A percentile compares a stretch with the other conserved stretches of the same genome.
Evolutionary conservation across 1,140 invertebrate species (phyloP).

Genomic region (Rhagoletis pomonella): DNA sequence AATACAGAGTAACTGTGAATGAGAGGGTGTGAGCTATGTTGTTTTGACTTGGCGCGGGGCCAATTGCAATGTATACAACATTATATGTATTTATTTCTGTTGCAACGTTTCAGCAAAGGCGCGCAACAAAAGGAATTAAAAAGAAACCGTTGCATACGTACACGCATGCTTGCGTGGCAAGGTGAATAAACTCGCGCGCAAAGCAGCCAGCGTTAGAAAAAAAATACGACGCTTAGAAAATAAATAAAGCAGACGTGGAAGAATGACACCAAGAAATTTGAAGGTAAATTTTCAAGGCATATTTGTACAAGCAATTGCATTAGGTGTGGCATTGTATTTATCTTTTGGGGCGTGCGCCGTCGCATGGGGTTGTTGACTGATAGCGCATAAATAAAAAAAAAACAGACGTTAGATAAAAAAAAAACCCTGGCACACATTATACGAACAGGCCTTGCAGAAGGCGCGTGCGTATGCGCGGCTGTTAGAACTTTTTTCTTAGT

Average conservation of each 20-base stretch:
- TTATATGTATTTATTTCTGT: not conserved
- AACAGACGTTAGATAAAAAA: slow-evolving; percentile 26
- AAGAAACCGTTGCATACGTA: slow-evolving; percentile 42
- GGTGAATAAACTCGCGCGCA: slow-evolving; percentile 43
- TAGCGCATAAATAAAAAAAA: slow-evolving; percentile 24
- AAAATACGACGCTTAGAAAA: slow-evolving; percentile 23
- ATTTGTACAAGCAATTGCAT: not conserved
- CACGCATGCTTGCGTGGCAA: not conserved
- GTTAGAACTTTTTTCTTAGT: not conserved
- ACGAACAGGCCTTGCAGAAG: not conserved
- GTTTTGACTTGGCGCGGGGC: slow-evolving; percentile 23
- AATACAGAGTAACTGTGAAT: not conserved
- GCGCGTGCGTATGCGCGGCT: not conserved
- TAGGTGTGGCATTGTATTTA: slow-evolving; percentile 3
- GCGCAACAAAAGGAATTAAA: slow-evolving; percentile 47
- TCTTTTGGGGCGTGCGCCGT: slow-evolving; percentile 26
- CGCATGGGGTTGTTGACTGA: slow-evolving; percentile 43
- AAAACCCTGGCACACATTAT: not conserved
- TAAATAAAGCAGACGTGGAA: not conserved
- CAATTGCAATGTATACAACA: slow-evolving; percentile 27
- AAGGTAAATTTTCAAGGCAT: not conserved
- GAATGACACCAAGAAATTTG: not conserved
- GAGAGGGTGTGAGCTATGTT: slow-evolving; percentile 50
- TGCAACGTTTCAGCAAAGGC: not conserved
- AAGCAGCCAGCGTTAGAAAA: slow-evolving; percentile 8